These are phyloP conservation scores for Schizotus pectinicornis DNA, from an alignment of 2,888 invertebrate genomes.

Conservation along the genomic window DNA sequence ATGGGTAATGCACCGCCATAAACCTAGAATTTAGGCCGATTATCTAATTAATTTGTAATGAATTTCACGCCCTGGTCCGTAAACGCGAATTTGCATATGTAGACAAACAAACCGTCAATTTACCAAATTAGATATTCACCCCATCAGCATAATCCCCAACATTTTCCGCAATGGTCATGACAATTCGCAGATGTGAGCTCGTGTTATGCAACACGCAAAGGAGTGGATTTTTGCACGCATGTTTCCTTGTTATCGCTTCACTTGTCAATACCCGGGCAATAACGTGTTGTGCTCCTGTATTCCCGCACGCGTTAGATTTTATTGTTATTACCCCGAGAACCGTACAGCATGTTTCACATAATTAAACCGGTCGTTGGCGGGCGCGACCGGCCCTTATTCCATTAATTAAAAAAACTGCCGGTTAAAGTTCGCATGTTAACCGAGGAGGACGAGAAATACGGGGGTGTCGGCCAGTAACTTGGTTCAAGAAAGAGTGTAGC, in stretches of 20 bases:
- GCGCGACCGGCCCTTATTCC: neutral
- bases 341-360: slow-evolving; percentile 18
- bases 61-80: slow-evolving; percentile 3
- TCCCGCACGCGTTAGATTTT: slow-evolving; percentile 20
- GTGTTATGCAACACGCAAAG: slow-evolving; percentile 20
- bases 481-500: slow-evolving; percentile 39
- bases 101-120: slow-evolving; percentile 23
- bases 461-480: slow-evolving; percentile 30
- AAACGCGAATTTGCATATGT: slow-evolving; percentile 12
- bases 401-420: slow-evolving; percentile 7
- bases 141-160: slow-evolving; percentile 18
- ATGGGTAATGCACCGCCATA: too few species aligned
- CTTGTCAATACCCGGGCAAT: slow-evolving; percentile 20
- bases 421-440: slow-evolving; percentile 15
- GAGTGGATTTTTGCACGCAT: slow-evolving; percentile 24
- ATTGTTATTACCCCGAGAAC: slow-evolving; percentile 16
- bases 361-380: slow-evolving; percentile 6
- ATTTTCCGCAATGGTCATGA: slow-evolving; percentile 27
- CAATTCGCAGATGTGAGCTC: slow-evolving; percentile 27
- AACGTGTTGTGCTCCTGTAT: slow-evolving; percentile 13
- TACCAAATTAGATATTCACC: slow-evolving; percentile 24
- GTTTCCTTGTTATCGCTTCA: slow-evolving; percentile 20
- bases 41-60: slow-evolving; percentile 4
- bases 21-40: neutral
- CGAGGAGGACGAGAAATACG: slow-evolving; percentile 17